Evolutionary conservation across 2,797 vertebrate species (phyloP), one percentile per base, ranked within the genome.

Genomic region (Sebastes flavidus): DNA sequence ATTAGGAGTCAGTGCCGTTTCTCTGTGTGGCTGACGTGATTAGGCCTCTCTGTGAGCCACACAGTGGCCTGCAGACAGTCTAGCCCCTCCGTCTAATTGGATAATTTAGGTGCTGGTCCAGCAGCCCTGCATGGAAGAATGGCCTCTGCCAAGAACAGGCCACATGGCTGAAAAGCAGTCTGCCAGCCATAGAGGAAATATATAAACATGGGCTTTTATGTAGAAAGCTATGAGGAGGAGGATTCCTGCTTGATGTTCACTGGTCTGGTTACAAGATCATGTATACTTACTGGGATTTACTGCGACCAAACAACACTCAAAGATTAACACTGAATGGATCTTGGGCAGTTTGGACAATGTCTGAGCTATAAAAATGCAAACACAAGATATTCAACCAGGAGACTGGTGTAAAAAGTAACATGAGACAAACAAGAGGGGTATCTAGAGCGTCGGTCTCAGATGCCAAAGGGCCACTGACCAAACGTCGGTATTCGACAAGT

Each of bases 91-190:
- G 22, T 89, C 87, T 95, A 92, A 94, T 91, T 92, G 91, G 91
- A 94, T 94, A 82, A 94, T 87, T 81, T 83, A 89, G 85, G 86
- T 88, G 82, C 75, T 75, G 81, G 86, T 92, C 90, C 90, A 91
- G 81, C 88, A 88, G 80, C 81, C 55, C 87, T 61, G 84, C 86
- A 80, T 88, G 89, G 83, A 87, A 76, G 67, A 82, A 75, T 66
- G 83, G 86, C 71, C 55, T 85, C 77, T 89, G 88, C 90, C 83
- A 92, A 89, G 86, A 87, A 85, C 46, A 71, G 84, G 69, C 88
- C 84, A 91, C 86, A 65, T 83, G 88, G 60, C 85, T 74, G 65
- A 90, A 75, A 83, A 85, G 59, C 65, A 67, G 66, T 60, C 72
- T 77, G 76, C 82, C 84, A 87, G 77, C 84, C 84, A 81, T 58